Conservation (phyloP, 2,797 vertebrate genomes). For the Cichlasoma orientale region DNA sequence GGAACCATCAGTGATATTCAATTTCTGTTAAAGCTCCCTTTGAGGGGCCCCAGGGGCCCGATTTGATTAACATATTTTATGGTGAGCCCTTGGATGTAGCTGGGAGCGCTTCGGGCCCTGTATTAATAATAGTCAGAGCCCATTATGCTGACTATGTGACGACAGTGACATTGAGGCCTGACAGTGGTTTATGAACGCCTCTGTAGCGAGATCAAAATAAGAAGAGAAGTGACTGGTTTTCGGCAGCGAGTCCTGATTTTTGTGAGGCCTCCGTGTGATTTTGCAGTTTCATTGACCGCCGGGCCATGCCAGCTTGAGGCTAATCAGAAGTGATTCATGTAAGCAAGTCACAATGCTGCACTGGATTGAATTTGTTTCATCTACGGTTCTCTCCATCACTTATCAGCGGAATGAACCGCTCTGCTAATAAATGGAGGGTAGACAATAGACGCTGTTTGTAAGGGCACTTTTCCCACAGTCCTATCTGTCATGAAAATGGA, state of each 20-base stretch:
- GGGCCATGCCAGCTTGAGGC: slow-evolving; percentile 70
- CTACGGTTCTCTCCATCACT: slow-evolving; percentile 71
- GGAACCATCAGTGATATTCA: slow-evolving; percentile 82
- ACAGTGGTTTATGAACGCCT: slow-evolving; percentile 53
- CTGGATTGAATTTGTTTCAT: slow-evolving; percentile 78
- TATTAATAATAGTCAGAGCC: slow-evolving; percentile 80
- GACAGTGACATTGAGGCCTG: slow-evolving; percentile 66
- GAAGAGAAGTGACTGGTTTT: slow-evolving; percentile 53
- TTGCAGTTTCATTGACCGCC: slow-evolving; percentile 52
- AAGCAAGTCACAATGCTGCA: slow-evolving; percentile 69
- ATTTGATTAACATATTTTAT: slow-evolving; percentile 83
- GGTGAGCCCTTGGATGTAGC: slow-evolving; percentile 64
- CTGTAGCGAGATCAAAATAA: slow-evolving; percentile 40
- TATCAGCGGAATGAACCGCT: slow-evolving; percentile 63
- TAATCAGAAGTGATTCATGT: slow-evolving; percentile 81
- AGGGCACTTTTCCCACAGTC: slow-evolving; percentile 81
- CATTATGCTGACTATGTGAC: slow-evolving; percentile 69
- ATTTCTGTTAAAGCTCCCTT: slow-evolving; percentile 79
- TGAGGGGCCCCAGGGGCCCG: slow-evolving; percentile 75
- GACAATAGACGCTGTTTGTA: slow-evolving; percentile 71
- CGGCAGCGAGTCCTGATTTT: slow-evolving; percentile 59
- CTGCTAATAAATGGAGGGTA: slow-evolving; percentile 63
- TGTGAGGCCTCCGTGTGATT: slow-evolving; percentile 49
- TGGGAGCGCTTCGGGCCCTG: slow-evolving; percentile 54
- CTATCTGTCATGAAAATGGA: slow-evolving; percentile 76